These are phyloP conservation scores for Dendronephthya gigantea DNA, from an alignment of 64 coral and sea anemone genomes.

Conservation along the genomic window DNA sequence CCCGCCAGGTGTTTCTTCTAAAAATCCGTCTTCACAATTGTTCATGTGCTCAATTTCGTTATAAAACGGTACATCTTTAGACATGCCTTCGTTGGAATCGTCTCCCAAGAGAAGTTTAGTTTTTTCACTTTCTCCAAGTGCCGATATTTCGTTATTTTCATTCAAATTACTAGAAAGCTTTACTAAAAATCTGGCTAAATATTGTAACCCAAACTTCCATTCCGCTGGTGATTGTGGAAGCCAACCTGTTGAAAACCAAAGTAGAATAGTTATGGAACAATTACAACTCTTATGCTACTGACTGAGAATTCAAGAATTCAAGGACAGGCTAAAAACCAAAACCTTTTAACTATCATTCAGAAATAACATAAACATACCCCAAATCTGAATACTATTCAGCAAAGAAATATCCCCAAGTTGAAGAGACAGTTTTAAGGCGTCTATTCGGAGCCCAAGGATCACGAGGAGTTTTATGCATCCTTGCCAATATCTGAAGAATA, in stretches of 20 bases:
- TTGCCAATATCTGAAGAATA: slow-evolving; percentile 11
- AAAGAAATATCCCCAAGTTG: background rate
- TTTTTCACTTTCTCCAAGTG: no score
- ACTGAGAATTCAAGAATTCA: background rate
- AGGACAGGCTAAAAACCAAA: no score
- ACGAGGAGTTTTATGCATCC: background rate
- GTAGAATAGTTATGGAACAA: background rate
- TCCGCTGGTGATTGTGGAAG: background rate
- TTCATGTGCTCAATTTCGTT: no score
- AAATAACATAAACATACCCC: slow-evolving; percentile 17
- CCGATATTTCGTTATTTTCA: background rate
- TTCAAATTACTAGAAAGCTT: no score
- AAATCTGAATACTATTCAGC: background rate
- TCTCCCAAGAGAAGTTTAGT: no score
- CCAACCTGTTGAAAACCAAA: background rate
- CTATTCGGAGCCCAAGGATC: background rate
- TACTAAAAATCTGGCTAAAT: background rate
- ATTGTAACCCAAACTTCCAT: background rate
- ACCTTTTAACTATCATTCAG: no score
- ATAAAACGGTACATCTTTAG: no score
- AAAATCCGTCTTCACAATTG: no score
- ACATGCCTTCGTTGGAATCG: no score
- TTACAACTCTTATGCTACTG: background rate
- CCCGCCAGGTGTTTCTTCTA: no score
- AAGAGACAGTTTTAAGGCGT: background rate